Evolutionary conservation across 92 coral and sea anemone species (phyloP).

Genomic region (Palythoa caribaeorum): DNA sequence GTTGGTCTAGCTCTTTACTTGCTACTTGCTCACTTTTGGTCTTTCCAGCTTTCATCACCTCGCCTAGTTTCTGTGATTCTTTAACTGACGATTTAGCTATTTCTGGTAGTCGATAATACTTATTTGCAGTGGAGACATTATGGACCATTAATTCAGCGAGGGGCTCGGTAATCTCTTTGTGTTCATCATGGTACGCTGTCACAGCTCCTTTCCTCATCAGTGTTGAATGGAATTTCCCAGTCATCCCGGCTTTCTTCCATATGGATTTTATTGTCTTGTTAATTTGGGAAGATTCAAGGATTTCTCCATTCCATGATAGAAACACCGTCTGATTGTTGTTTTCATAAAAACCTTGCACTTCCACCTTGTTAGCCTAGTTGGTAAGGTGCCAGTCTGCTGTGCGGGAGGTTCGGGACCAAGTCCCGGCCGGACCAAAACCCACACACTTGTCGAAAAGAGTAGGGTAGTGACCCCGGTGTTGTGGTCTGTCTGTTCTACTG

Average conservation of each 20-base stretch:
- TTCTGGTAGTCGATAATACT: conserved; percentile 44
- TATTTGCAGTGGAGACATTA: conserved; percentile 37
- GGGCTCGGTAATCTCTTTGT: conserved; percentile 36
- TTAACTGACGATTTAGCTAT: conserved; percentile 42
- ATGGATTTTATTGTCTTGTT: conserved; percentile 41
- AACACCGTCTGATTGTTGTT: conserved; percentile 43
- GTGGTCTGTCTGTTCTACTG: too few relatives aligned
- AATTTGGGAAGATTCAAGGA: conserved; percentile 59
- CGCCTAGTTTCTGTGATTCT: conserved; percentile 46
- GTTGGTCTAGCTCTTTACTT: conserved; percentile 9
- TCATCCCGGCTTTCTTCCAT: conserved; percentile 66
- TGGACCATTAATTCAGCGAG: conserved; percentile 51
- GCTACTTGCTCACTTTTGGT: conserved; percentile 15
- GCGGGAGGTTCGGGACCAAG: too few relatives aligned
- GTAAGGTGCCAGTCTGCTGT: too few relatives aligned
- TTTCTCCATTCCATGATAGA: conserved; percentile 64
- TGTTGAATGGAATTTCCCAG: conserved; percentile 14
- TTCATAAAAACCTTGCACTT: not conserved
- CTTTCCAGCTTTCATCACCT: conserved; percentile 33
- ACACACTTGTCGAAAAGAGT: too few relatives aligned
- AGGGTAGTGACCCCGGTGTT: too few relatives aligned
- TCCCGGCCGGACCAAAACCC: too few relatives aligned
- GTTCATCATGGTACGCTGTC: conserved; percentile 18
- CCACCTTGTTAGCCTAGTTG: too few relatives aligned
- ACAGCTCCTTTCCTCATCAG: conserved; percentile 30